These are phyloP conservation scores for Rhopalosiphum maidis DNA, from an alignment of 1,140 invertebrate genomes.

Conservation along the genomic window DNA sequence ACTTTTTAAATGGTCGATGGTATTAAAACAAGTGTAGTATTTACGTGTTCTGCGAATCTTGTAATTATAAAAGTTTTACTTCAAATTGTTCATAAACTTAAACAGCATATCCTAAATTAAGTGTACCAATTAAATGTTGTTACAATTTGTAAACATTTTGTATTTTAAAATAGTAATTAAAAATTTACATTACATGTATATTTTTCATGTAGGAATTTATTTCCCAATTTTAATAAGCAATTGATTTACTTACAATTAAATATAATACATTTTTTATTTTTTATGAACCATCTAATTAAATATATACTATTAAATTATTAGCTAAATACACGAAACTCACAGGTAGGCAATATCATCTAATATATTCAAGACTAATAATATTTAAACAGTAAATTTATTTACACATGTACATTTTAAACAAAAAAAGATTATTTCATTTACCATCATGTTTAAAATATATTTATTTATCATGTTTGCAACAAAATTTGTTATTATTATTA, in stretches of 20 bases:
- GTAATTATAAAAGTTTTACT: constrained; percentile 2
- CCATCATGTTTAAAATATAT: not conserved
- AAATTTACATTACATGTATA: not conserved
- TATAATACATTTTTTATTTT: not conserved
- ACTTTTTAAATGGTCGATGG: not conserved
- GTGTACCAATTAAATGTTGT: not conserved
- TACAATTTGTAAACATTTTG: not conserved
- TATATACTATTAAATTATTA: not conserved
- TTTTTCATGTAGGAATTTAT: not conserved
- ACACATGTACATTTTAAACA: no score
- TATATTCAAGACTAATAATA: not conserved
- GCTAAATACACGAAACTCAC: no score
- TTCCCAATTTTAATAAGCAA: not conserved
- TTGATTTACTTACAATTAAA: not conserved
- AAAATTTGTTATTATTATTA: not conserved
- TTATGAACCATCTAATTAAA: not conserved
- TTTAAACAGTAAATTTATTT: no score
- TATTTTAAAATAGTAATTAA: not conserved
- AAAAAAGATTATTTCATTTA: no score
- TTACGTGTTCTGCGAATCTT: not conserved
- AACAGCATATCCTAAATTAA: not conserved
- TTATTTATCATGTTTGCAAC: not conserved
- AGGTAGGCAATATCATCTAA: not conserved
- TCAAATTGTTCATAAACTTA: not conserved
- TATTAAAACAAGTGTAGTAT: not conserved